Base-by-base conservation (phyloP, 2,797 vertebrate genomes). In the Enteromius thamalakanensis region DNA sequence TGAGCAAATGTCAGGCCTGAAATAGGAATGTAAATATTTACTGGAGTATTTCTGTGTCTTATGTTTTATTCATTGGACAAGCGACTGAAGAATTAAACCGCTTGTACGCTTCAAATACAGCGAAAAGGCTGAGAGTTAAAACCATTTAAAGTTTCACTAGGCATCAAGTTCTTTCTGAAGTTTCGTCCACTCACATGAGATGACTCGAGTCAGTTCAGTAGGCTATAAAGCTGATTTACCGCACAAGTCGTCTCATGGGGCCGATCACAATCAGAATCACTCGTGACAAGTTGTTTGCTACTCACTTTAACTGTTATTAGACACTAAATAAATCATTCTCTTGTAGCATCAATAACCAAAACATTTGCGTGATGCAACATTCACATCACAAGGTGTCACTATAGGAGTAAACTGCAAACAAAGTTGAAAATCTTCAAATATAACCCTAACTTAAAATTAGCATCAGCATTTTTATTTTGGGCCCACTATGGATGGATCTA, bases 1-100 rank as follows among this genome's bases (percentile, higher is more conserved):
- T 45, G 32, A 79, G 49, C 37, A 70, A 85, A 82, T 77, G 82
- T 76, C 80, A 85, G 64, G n/a, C 37, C 26, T 55, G 67, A 68
- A 75, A 76, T 51, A 60, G 11, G 51, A 37, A 64, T 53, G 67
- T 70, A 71, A 55, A 84, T 77, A 84, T 86, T 77, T 69, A 51
- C 51, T 47, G 3, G 53, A 68, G 42, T 12, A 32, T 70, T 69
- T 53, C 34, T 64, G n/a, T 78, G 4, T 53, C 81, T 42, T 84
- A 76, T 77, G 19, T 15, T 42, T 71, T 21, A 71, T 68, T 74
- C 45, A 62, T 53, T 26, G 55, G 29, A 76, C 9, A 67, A 29
- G 9, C 45, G 23, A 72, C 37, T 51, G 58, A 40, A n/a, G 21
- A 74, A 49, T 60, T 58, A 53, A 12, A n/a, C 19, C 2, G 6